Conservation (phyloP, 2,113 vertebrate genomes). For the Felis catus region DNA sequence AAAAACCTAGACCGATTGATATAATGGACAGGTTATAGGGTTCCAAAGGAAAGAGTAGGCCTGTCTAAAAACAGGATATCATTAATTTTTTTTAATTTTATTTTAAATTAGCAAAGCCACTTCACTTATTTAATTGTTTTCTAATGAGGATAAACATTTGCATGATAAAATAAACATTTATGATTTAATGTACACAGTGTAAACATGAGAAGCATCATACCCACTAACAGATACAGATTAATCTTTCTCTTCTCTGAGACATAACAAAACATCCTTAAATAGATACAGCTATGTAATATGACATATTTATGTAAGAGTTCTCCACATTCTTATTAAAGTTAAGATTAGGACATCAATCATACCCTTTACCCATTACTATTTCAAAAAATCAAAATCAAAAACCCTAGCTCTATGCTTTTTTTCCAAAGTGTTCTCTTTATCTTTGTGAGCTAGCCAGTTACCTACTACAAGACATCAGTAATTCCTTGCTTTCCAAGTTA, state of each 20-base stretch:
- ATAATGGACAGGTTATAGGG: conserved; percentile 13
- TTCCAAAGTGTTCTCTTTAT: conserved; percentile 43
- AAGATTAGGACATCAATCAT: background rate
- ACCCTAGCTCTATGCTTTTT: background rate
- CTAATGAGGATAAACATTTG: background rate
- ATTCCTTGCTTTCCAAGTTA: conserved; percentile 52
- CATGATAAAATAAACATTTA: conserved; percentile 14
- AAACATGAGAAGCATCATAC: conserved; percentile 6
- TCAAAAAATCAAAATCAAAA: conserved; percentile 9
- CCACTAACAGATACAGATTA: conserved; percentile 8
- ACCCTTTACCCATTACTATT: conserved; percentile 26
- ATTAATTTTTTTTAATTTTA: background rate
- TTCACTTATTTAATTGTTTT: conserved; percentile 42
- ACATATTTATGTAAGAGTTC: conserved; percentile 12
- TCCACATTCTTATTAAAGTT: conserved; percentile 46
- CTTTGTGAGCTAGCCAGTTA: conserved; percentile 37
- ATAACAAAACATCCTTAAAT: conserved; percentile 36
- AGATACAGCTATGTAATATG: background rate
- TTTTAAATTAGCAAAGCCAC: conserved; percentile 35
- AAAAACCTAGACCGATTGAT: background rate
- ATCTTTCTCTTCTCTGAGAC: conserved; percentile 24
- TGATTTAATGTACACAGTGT: background rate
- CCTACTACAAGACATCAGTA: conserved; percentile 22
- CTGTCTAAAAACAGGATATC: background rate
- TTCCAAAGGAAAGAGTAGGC: conserved; percentile 11